Conservation (phyloP, 1,140 invertebrate genomes). For the Littorina saxatilis region DNA sequence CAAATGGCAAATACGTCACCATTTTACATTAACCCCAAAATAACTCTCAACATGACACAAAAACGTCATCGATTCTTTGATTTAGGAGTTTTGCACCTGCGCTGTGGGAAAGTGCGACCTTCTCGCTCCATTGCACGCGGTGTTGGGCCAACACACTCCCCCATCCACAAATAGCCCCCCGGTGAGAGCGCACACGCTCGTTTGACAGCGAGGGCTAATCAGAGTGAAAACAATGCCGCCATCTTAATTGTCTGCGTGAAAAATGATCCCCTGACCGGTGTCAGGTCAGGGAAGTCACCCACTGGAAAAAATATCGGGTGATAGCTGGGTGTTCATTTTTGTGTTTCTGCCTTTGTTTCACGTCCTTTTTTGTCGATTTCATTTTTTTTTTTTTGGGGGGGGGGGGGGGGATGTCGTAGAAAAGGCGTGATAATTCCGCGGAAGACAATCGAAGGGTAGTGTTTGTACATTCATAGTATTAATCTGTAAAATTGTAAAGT, state of each 20-base stretch:
- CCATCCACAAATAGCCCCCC: not conserved
- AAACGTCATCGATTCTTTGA: not conserved
- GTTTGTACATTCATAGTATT: no score
- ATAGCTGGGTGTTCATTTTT: not conserved
- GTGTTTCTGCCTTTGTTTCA: not conserved
- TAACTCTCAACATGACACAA: no score
- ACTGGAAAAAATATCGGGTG: no score
- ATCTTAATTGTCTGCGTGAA: not conserved
- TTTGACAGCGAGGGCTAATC: not conserved
- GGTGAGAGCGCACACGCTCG: not conserved
- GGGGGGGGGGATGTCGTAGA: no score
- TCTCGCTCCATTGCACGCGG: not conserved
- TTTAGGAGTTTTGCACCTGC: conserved; percentile 6
- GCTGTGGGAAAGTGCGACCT: not conserved
- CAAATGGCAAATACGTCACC: no score
- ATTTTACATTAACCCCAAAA: no score
- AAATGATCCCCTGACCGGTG: not conserved
- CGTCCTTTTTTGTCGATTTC: not conserved
- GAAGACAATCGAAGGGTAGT: no score
- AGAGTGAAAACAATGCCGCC: not conserved
- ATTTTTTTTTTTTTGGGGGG: no score
- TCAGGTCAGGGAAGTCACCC: not conserved
- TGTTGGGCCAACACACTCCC: not conserved
- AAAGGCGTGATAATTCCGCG: no score
- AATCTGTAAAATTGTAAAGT: no score